These are phyloP conservation scores for Anolis sagrei DNA, from an alignment of 2,113 vertebrate species.

Conservation along the genomic window DNA sequence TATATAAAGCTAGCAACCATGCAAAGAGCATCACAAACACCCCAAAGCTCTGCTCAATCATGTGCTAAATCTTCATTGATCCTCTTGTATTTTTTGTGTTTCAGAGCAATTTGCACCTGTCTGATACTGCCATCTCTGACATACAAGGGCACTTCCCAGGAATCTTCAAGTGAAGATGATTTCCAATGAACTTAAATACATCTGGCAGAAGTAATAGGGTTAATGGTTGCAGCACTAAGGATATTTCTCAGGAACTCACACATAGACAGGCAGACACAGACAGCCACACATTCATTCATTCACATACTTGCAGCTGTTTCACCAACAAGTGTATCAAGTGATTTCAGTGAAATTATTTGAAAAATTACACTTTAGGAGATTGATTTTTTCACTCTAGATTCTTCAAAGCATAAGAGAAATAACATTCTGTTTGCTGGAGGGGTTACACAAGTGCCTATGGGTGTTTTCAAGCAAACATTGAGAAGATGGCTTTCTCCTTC, in stretches of 20 bases:
- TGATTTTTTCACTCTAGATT: background rate
- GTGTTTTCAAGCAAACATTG: no score
- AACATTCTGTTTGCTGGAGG: no score
- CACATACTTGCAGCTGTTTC: background rate
- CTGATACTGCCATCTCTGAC: background rate
- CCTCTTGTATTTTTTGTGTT: background rate
- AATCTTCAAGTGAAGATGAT: slow-evolving; percentile 12
- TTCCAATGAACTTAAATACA: background rate
- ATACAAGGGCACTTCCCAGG: slow-evolving; percentile 6
- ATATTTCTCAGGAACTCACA: slow-evolving; percentile 3
- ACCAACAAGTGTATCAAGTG: background rate
- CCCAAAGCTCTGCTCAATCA: slow-evolving; percentile 5
- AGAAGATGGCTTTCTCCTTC: no score
- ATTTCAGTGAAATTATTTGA: background rate
- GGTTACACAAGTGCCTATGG: no score
- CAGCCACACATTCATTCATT: no score
- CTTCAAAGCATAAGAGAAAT: no score
- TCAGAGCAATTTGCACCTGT: slow-evolving; percentile 23
- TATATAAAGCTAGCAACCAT: slow-evolving; percentile 16
- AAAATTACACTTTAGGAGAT: background rate
- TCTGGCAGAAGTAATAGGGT: slow-evolving; percentile 19
- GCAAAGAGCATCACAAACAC: background rate
- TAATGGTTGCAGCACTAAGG: background rate
- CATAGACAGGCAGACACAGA: background rate
- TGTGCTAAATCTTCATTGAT: slow-evolving; percentile 16